Conservation (phyloP, 2,113 vertebrate species). For the Mastomys natalensis region DNA sequence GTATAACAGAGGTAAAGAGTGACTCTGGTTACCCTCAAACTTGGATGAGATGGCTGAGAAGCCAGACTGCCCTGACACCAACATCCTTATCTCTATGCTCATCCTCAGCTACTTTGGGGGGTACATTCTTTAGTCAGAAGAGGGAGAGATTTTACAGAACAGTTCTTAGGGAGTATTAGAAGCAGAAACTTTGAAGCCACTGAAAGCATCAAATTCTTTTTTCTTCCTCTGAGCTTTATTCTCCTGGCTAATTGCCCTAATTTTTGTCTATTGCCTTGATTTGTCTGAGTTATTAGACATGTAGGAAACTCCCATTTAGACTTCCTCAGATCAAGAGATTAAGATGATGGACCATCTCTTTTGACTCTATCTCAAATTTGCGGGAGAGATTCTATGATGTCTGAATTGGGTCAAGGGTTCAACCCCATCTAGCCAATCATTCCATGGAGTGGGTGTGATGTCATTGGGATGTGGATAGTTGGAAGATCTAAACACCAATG, state of each 20-base stretch:
- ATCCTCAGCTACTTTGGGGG: too few species aligned
- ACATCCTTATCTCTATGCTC: too few species aligned
- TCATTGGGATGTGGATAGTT: neutral
- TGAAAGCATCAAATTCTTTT: neutral
- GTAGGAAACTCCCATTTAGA: neutral
- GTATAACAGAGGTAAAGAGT: neutral
- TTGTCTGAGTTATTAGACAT: neutral
- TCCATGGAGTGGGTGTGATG: neutral
- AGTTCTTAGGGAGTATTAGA: neutral
- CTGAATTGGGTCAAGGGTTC: neutral
- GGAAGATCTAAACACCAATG: neutral
- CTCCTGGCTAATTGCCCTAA: neutral
- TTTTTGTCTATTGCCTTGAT: neutral
- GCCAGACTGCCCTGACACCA: too few species aligned
- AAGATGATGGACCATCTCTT: neutral
- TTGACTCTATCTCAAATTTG: neutral
- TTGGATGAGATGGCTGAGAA: too few species aligned
- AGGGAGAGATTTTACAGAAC: neutral
- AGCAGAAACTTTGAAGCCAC: neutral
- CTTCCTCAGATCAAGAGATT: neutral
- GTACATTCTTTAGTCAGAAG: too few species aligned
- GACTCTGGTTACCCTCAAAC: neutral
- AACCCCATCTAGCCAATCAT: neutral
- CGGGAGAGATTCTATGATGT: neutral
- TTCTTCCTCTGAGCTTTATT: neutral